Base-by-base conservation (phyloP, 2,113 vertebrate species). In the Pholis gunnellus region DNA sequence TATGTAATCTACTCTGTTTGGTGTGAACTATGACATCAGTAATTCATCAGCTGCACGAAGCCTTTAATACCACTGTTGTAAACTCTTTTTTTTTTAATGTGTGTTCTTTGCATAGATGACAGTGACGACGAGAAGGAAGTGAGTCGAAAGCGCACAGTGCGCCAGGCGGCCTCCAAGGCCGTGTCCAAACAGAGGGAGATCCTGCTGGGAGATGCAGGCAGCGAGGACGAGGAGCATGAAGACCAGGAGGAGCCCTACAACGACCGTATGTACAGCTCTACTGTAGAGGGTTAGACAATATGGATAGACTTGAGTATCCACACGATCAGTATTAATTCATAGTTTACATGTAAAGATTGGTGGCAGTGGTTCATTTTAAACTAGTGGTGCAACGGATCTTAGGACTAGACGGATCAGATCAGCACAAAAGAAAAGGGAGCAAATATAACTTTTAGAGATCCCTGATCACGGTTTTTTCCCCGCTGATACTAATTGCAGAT, bases 101-200 rank as follows among this genome's bases (percentile, higher is more conserved):
- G 61, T 77, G 2, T 56, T 56, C 8, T 36, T 2, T 64, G 13
- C 18, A 20, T 87, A 99, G 98, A 98, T 87, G 98, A 99, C 88
- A 99, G 98, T 0, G 98, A 99, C 65, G 98, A 99, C 9, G 98
- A 99, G 71, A 96, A 94, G 68, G 97, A 97, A 83, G 97, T 98
- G 89, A 98, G 97, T 95, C 97, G 98, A 95, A 99, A 96, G 31
- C 97, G 98, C 71, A 97, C 99, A 75, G 97, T 98, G 71, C 96
- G 98, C 61, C 97, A 99, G 95, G 98, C 98, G 0, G 98, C 98
- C 0, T 97, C 98, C 72, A 99, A 99, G 95, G 98, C 98, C 0
- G 98, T 97, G 81, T 99, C 98, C 42, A 99, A 99, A 93, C 98
- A 99, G 90, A 93, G 98, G 87, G 98, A 99, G 94, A 99, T 99